Percentiles rank a stretch among this genome's conserved stretches.
Evolutionary conservation across 2,113 vertebrate species (phyloP).

Genomic region (Perca flavescens): DNA sequence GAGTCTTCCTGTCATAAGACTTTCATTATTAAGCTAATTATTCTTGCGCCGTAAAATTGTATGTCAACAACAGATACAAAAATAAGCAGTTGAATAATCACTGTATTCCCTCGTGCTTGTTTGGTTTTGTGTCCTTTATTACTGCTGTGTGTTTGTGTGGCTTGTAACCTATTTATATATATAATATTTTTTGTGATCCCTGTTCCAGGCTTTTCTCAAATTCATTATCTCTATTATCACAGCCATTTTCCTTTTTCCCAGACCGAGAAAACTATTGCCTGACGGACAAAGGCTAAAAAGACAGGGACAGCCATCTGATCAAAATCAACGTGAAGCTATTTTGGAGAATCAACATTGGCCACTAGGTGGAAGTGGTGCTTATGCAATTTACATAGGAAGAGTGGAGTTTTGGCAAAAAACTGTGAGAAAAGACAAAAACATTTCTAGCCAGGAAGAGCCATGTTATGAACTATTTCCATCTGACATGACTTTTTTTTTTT

Average conservation of each 20-base stretch:
- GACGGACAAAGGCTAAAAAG: neutral
- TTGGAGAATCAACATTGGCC: constrained; percentile 28
- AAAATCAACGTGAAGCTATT: neutral
- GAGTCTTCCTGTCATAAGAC: neutral
- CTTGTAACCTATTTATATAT: no score
- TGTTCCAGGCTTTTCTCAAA: neutral
- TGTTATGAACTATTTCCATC: constrained; percentile 8
- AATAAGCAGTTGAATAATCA: neutral
- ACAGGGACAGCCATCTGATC: neutral
- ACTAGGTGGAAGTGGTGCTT: constrained; percentile 61
- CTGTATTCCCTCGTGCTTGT: neutral
- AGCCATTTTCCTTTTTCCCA: neutral
- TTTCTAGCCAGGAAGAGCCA: neutral
- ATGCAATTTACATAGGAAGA: neutral
- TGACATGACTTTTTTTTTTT: neutral
- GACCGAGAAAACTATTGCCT: neutral
- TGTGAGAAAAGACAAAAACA: neutral
- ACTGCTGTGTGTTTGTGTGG: neutral
- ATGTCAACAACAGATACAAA: neutral
- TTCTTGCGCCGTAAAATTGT: neutral
- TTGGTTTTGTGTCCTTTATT: constrained; percentile 5
- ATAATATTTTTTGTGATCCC: neutral
- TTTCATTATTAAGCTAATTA: neutral
- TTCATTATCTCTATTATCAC: neutral
- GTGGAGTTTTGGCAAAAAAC: neutral